Evolutionary conservation across 1,140 invertebrate genomes (phyloP).

Genomic region (Drosophila mojavensis): DNA sequence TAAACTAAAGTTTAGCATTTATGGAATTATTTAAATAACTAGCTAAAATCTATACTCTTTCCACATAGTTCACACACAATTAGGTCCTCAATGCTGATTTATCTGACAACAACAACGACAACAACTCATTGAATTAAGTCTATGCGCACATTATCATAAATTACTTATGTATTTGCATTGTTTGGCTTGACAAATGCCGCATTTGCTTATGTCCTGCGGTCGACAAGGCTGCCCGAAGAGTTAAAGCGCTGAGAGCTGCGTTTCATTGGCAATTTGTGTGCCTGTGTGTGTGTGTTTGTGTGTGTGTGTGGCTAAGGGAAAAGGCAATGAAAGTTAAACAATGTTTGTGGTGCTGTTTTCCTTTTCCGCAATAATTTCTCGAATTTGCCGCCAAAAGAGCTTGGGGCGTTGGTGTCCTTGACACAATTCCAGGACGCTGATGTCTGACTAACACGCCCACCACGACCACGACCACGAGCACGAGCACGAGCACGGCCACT

Average conservation of each 20-base stretch:
- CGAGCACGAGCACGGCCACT: neutral
- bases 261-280: conserved; percentile 32
- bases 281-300: neutral
- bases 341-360: conserved; percentile 70
- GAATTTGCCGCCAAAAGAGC: conserved; percentile 54
- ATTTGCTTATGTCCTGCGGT: conserved; percentile 8
- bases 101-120: neutral
- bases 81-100: neutral
- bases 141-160: conserved; percentile 3
- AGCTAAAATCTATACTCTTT: no score
- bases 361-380: conserved; percentile 76
- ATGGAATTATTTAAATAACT: no score
- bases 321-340: conserved; percentile 73
- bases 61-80: neutral
- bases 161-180: conserved; percentile 26
- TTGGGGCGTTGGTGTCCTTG: conserved; percentile 58
- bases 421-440: conserved; percentile 52
- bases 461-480: neutral
- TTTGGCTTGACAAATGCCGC: conserved; percentile 17
- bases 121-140: conserved; percentile 7
- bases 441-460: conserved; percentile 32
- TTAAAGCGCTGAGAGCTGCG: conserved; percentile 11
- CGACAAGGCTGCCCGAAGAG: conserved; percentile 27
- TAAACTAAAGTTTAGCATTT: neutral
- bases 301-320: conserved; percentile 13